Base-by-base conservation (phyloP, 2,888 invertebrate species). In the Leptothorax acervorum region DNA sequence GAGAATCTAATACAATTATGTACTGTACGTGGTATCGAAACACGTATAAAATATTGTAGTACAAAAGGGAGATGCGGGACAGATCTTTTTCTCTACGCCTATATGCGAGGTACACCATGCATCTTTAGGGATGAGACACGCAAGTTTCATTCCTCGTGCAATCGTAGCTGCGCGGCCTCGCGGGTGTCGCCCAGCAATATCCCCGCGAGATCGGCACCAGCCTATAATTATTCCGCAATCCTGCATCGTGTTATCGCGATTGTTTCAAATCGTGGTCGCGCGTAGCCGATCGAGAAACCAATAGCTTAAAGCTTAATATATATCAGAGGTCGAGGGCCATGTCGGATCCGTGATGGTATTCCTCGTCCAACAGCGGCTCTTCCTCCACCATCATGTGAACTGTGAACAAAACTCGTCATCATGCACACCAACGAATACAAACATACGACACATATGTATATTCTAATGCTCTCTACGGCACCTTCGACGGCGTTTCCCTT, bases 341-440 rank as follows among this genome's bases (percentile, higher is more conserved):
- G 83, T 93, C 93, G 71, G 93, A 93, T 90, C 92, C 92, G 85
- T 90, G 91, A 66, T 90, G 89, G 87, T 92, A 90, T 74, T 94
- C 94, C 90, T 93, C 93, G 88, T 91, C 92, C 90, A 94, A 93
- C 82, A 93, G 92, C 88, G 92, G 93, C 87, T 94, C 93, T 87
- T 92, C 92, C 90, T 94, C 94, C 92, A 93, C 90, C 92, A 91
- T 91, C 94, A 93, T 93, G 91, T 91, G 92, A 93, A 93, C 94
- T 94, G 94, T 87, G 90, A 94, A 94, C 92, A 94, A 94, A 94
- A 94, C 92, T 93, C 90, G 92, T 94, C 93, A 94, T 94, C 94
- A 94, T 94, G 94, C 94, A 93, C 92, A 91, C 91, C 90, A 93
- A 90, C 86, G 88, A 90, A 90, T 86, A 92, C 81, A 60, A 79